These are phyloP conservation scores for Amia ocellicauda DNA, from an alignment of 2,113 vertebrate species.

Conservation along the genomic window DNA sequence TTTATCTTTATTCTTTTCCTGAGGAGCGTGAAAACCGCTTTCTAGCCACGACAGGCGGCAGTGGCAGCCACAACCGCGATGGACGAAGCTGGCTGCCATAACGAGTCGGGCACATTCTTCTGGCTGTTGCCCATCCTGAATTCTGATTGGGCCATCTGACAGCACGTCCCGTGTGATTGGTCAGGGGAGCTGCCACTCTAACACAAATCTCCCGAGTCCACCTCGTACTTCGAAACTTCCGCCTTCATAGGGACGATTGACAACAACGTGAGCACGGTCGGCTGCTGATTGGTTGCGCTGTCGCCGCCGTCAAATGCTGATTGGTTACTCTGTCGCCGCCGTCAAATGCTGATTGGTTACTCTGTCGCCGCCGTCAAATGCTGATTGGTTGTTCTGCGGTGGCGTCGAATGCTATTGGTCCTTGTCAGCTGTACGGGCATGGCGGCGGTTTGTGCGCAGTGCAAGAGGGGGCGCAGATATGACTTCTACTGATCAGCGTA, in stretches of 20 bases:
- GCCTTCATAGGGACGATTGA: conserved; percentile 1
- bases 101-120: not conserved
- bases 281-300: not conserved
- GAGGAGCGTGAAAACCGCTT: too few species aligned
- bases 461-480: too few species aligned
- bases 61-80: conserved; percentile 4
- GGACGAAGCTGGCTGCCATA: not conserved
- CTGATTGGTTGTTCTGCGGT: too few species aligned
- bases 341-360: not conserved
- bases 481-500: too few species aligned
- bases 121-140: not conserved
- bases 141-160: conserved; percentile 8
- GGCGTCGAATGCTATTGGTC: too few species aligned
- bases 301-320: too few species aligned
- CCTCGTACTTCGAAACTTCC: conserved; percentile 14
- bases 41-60: not conserved
- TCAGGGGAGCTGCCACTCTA: conserved; percentile 9
- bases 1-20: too few species aligned
- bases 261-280: not conserved
- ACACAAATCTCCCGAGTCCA: not conserved
- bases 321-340: too few species aligned
- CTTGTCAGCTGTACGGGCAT: too few species aligned
- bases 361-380: too few species aligned
- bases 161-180: not conserved
- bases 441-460: too few species aligned